These are phyloP conservation scores for Scelioninae gen. 2 DNA, from an alignment of 2,888 invertebrate genomes.

Conservation along the genomic window DNA sequence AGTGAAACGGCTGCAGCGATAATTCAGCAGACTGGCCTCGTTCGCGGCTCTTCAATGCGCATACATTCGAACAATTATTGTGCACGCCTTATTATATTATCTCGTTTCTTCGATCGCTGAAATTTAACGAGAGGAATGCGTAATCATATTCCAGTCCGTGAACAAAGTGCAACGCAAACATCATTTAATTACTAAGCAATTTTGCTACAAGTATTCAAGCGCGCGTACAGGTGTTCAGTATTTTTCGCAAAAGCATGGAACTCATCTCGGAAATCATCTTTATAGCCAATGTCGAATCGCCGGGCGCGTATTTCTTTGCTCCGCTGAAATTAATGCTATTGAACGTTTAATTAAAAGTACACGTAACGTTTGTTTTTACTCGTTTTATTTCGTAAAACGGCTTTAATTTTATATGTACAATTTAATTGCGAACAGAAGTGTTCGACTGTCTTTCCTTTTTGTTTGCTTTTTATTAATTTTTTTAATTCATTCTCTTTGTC, in stretches of 20 bases:
- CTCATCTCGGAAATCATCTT: conserved; percentile 32
- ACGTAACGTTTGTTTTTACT: no score
- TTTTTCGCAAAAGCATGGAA: conserved; percentile 18
- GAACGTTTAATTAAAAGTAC: conserved; percentile 15
- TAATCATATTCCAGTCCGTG: conserved; percentile 45
- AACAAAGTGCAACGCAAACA: conserved; percentile 51
- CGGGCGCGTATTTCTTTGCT: conserved; percentile 9
- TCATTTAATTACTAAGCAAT: conserved; percentile 50
- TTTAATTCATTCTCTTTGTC: no score
- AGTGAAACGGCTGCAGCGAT: no score
- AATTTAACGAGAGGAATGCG: conserved; percentile 29
- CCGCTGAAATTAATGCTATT: not conserved
- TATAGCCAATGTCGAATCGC: conserved; percentile 15
- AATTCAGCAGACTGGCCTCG: no score
- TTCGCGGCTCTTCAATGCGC: no score
- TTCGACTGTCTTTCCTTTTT: no score
- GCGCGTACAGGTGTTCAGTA: conserved; percentile 44
- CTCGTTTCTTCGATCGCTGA: conserved; percentile 27
- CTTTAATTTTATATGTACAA: no score
- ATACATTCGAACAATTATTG: conserved; percentile 10
- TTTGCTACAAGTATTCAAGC: conserved; percentile 9
- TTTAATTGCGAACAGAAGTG: no score
- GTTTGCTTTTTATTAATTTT: no score
- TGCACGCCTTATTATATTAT: conserved; percentile 27
- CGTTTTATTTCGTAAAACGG: no score